A percentile compares a stretch with the other conserved stretches of the same genome.
Evolutionary conservation across 2,113 vertebrate genomes (phyloP).

Genomic region (Anguilla rostrata): DNA sequence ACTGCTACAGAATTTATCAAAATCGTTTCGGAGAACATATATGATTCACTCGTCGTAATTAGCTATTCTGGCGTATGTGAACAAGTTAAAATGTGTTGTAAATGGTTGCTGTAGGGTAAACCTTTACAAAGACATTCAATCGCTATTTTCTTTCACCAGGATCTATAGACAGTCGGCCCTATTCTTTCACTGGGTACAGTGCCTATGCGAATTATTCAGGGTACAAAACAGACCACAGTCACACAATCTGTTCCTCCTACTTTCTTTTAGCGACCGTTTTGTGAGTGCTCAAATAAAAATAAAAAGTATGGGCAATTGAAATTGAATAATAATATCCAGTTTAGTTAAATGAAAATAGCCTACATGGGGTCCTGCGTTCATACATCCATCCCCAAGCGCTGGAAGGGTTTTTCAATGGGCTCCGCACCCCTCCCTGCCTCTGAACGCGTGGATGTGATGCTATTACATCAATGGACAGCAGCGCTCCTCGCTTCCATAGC

Average conservation of each 20-base stretch:
- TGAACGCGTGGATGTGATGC: constrained; percentile 30
- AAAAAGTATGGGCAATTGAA: neutral
- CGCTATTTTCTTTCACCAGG: neutral
- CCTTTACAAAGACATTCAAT: neutral
- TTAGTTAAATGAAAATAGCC: neutral
- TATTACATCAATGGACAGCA: constrained; percentile 57
- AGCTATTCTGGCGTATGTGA: neutral
- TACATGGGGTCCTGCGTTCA: too few relatives aligned
- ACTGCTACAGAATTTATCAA: neutral
- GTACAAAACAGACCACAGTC: neutral
- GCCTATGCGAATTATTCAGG: neutral
- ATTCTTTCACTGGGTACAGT: neutral
- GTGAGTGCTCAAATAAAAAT: neutral
- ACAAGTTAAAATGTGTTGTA: neutral
- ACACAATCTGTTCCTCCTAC: neutral
- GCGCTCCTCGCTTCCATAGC: constrained; percentile 55
- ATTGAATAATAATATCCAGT: too few relatives aligned
- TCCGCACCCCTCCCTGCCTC: neutral
- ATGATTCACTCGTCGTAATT: neutral
- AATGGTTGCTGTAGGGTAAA: neutral
- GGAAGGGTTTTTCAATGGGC: neutral
- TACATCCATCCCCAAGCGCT: neutral
- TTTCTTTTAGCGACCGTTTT: neutral
- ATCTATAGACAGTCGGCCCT: neutral
- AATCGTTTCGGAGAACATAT: neutral